phyloP scores from a whole-genome alignment of 2,113 vertebrate genomes.

The Labrus mixtus region DNA sequence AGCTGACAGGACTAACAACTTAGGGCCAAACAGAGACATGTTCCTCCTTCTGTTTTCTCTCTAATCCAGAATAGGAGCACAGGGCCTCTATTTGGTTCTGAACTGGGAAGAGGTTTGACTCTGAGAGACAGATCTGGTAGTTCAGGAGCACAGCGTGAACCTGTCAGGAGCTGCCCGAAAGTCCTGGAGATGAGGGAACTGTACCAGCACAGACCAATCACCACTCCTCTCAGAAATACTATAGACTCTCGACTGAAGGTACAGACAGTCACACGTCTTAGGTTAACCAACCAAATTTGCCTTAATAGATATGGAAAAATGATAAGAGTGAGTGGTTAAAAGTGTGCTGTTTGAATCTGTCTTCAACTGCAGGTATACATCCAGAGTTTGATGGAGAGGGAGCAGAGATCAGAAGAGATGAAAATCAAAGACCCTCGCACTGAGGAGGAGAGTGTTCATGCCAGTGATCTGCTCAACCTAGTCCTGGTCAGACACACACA shows the following conservation, averaged over 20 bases:
- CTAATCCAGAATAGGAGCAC: conserved; percentile 78
- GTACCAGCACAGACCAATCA: conserved; percentile 83
- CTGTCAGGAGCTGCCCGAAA: conserved; percentile 82
- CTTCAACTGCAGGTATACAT: conserved; percentile 85
- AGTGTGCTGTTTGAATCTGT: neutral
- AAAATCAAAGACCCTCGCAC: conserved; percentile 87
- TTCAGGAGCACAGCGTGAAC: neutral
- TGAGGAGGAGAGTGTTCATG: conserved; percentile 81
- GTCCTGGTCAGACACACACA: conserved; percentile 81
- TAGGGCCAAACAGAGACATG: neutral
- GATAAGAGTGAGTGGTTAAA: neutral
- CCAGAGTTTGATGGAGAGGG: conserved; percentile 84
- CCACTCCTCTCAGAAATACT: conserved; percentile 68
- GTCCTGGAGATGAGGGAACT: conserved; percentile 89
- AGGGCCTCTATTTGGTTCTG: conserved; percentile 71
- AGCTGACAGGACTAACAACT: neutral
- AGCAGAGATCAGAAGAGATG: conserved; percentile 83
- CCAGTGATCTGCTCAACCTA: conserved; percentile 82
- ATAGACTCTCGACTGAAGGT: conserved; percentile 90
- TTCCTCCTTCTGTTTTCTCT: neutral
- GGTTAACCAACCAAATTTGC: neutral
- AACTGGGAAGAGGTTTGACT: conserved; percentile 76
- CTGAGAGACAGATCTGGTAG: conserved; percentile 58
- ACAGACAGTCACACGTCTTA: conserved; percentile 10
- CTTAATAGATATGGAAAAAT: neutral